Evolutionary conservation across 1,140 invertebrate genomes (phyloP), one percentile per base, ranked within the genome.

Genomic region (Diorhabda carinulata): DNA sequence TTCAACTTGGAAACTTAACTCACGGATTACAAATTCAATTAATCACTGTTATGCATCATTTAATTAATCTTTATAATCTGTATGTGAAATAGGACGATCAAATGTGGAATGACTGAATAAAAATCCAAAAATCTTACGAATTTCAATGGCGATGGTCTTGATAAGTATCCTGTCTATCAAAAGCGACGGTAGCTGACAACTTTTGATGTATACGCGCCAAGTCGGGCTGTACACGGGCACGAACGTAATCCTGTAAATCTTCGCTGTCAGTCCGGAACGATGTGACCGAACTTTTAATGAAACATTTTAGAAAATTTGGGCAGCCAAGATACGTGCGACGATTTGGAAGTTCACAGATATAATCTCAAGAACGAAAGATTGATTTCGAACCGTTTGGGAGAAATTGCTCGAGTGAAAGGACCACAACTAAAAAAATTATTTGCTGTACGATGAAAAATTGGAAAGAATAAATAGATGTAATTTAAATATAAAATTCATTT

Each of bases 241-340:
- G 41, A 58, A 61, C 59, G 64, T 45, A 65, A 52, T 70, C 68
- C 68, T 60, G 40, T 70, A 70, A 70, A 70, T 70, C 68, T 70
- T 43, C 10, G 45, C 63, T 70, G 68, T 70, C 68, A 70, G 63
- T 65, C 56, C 43, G 57, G 40, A 3, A 43, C 44, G 63, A 70
- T 70, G 68, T 70, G 63, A 70, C 68, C 57, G 58, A 67, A 67
- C 65, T 67, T 67, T 67, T 67, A 67, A 67, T 60, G 58, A 67
- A 25, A 25, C 52, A 56, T 65, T 65, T 65, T 25, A 57, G 47
- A 65, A 65, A 65, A 65, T 65, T 65, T 65, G 47, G 64, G 44
- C 64, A 57, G 57, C 47, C 47, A n/a, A 57, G 64, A 57, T 65
- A 57, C 64, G 64, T 65, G 64, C 56, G 56, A 57, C 64, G 64